Evolutionary conservation across 2,797 vertebrate genomes (phyloP), one percentile per base, ranked within the genome.

Genomic region (Carapus acus): DNA sequence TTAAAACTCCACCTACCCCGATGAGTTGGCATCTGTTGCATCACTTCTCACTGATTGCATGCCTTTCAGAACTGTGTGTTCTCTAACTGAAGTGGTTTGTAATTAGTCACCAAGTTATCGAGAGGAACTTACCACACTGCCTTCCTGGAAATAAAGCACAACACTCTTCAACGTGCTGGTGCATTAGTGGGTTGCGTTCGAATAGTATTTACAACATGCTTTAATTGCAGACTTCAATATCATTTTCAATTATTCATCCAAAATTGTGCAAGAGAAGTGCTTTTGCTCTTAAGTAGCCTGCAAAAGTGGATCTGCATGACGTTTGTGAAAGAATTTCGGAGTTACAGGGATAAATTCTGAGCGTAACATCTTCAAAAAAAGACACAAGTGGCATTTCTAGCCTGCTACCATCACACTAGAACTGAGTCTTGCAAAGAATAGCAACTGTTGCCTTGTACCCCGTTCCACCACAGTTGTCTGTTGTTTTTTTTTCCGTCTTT

Each of bases 401-500:
- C 60, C 54, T 70, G 43, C 57, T 54, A 33, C 62, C 49, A 71
- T 61, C 62, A 37, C 38, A 58, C 19, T 11, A 21, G 40, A 27
- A 73, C 65, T 5, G 24, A 27, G 24, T 27, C 9, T 4, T 27
- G 24, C 9, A 73, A 57, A 55, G 23, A 22, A 43, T 61, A 64
- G 39, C 65, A 38, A 23, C 15, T 31, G 64, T 55, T 21, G 38
- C 19, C 3, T 23, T 38, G 39, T n/a, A 38, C 59, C 57, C 66
- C 69, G 47, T 77, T 73, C 73, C 79, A 77, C 69, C 58, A 33
- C 62, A 76, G 76, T 71, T 74, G 80, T 79, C 80, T 80, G 69
- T 71, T 29, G 69, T 68, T 79, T 82, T 76, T 83, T 76, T 82
- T 76, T 83, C 76, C 80, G 62, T 73, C 71, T 78, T 81, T 79